Evolutionary conservation across 2,797 vertebrate species (phyloP).

Genomic region (Novumbra hubbsi): DNA sequence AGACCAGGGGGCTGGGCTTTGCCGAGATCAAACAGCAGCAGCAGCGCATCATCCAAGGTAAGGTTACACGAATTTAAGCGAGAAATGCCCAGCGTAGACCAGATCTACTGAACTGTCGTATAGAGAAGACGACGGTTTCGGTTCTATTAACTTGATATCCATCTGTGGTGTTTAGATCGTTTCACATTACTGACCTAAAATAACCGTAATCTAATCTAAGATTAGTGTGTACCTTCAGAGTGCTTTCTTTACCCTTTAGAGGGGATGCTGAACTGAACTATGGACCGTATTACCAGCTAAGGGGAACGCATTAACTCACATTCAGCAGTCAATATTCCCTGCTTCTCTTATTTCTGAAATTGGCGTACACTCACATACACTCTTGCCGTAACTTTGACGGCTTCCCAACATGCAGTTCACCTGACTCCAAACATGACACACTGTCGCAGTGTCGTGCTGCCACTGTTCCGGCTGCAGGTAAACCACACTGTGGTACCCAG

Average conservation of each 20-base stretch:
- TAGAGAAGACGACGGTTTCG: not conserved
- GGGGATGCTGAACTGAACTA: not conserved
- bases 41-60: constrained; percentile 86
- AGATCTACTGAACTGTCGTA: not conserved
- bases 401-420: constrained; percentile 40
- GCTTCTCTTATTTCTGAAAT: constrained; percentile 14
- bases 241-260: not conserved
- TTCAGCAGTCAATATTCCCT: constrained; percentile 9
- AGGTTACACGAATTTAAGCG: not conserved
- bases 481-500: constrained; percentile 50
- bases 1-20: constrained; percentile 85
- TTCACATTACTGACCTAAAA: not conserved
- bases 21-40: constrained; percentile 91
- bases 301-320: constrained; percentile 4
- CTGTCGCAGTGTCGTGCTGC: constrained; percentile 33
- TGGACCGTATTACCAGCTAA: not conserved
- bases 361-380: constrained; percentile 36
- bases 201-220: not conserved
- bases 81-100: not conserved
- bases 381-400: constrained; percentile 17
- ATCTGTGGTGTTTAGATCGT: not conserved
- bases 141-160: not conserved
- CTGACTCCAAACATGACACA: constrained; percentile 48
- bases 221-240: not conserved
- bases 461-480: constrained; percentile 51